These are phyloP conservation scores for Neosilurus hyrtlii DNA, from an alignment of 2,797 vertebrate species.

Conservation along the genomic window DNA sequence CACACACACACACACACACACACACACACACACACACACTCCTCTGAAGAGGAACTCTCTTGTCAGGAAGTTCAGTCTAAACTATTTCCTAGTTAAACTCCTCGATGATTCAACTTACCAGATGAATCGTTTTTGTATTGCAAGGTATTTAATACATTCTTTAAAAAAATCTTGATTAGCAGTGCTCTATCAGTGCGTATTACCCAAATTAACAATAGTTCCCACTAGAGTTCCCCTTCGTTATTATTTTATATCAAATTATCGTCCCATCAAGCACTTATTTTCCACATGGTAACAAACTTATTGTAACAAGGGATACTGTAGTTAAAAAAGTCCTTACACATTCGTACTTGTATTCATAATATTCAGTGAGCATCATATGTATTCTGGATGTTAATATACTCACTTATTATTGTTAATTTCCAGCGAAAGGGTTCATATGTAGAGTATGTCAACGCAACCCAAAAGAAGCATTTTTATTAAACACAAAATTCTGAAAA, in stretches of 20 bases:
- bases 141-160: neutral
- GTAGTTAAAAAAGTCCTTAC: neutral
- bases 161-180: neutral
- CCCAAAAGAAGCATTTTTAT: neutral
- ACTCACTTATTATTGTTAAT: neutral
- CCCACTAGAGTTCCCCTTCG: neutral
- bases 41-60: neutral
- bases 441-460: neutral
- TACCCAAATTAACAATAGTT: neutral
- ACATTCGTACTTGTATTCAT: neutral
- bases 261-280: neutral
- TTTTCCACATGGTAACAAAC: neutral
- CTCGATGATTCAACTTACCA: neutral
- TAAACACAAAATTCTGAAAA: neutral
- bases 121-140: neutral
- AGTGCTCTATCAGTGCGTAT: neutral
- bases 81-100: slow-evolving; percentile 9
- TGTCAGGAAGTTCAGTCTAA: slow-evolving; percentile 9
- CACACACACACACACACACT: too few species aligned
- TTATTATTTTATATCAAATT: neutral
- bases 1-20: neutral
- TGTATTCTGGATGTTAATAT: too few species aligned
- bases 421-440: neutral
- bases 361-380: neutral
- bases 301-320: neutral